Base-by-base conservation (phyloP, 2,888 invertebrate species). In the Himalopsyche anomala region DNA sequence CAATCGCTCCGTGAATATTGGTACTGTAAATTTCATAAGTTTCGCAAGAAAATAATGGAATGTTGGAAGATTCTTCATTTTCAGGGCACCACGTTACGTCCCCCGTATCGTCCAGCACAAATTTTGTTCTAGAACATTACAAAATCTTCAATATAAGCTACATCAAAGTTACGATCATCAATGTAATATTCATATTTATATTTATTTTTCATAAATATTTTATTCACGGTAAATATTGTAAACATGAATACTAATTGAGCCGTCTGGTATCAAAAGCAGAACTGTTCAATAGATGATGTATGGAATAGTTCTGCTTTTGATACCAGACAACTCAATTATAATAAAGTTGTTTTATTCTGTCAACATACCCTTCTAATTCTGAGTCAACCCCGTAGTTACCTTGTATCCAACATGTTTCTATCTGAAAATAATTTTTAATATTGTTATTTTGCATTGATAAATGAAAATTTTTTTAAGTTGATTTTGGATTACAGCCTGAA, bases 21-120 rank as follows among this genome's bases (percentile, higher is more conserved):
- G 90, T 90, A 84, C 89, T 90, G 88, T 91, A 91, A 83, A 94
- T 92, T 91, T 95, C 95, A 90, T 94, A 95, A n/a, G 95, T 95
- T 91, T 95, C 95, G 91, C 95, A 95, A 90, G 93, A 94, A 90
- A 95, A 95, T 89, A 95, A 91, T 51, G 95, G 94, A 89, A 94
- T 91, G 5, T 91, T 91, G 84, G 91, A 90, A 84, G 91, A 90
- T 42, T 88, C 87, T 80, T 85, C 88, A n/a, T 84, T 88, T 56
- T 88, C 86, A 0, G 85, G 85, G 80, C 90, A 91, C 95, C 95
- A 95, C 9, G 93, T 93, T 9, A 95, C 95, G 91, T 95, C 95
- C 55, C 95, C 95, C 89, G 92, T 94, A 89, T 94, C 94, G 90
- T 95, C 94, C 89, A 95, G 89, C 9, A 91, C 90, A 89, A 91